phyloP scores from a whole-genome alignment of 2,797 vertebrate species.

The Eremophila alpestris region DNA sequence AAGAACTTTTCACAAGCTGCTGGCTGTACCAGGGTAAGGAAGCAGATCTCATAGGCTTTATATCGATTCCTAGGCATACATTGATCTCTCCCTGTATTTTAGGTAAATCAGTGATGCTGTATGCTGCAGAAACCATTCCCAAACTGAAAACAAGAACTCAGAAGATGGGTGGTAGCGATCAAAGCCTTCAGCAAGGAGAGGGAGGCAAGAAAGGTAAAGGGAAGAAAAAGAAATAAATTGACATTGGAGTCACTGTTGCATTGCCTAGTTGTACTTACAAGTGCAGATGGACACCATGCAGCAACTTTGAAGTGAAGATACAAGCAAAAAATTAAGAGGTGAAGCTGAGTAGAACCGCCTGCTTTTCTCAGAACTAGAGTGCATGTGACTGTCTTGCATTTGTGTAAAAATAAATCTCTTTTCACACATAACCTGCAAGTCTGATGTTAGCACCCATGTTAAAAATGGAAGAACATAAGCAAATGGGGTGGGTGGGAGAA shows the following conservation, averaged over 20 bases:
- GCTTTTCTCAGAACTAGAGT: slow-evolving; percentile 39
- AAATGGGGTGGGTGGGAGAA: neutral
- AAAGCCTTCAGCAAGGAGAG: slow-evolving; percentile 88
- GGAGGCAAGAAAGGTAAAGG: slow-evolving; percentile 96
- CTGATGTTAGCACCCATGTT: neutral
- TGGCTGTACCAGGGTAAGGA: neutral
- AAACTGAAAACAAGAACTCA: slow-evolving; percentile 95
- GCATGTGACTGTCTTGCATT: slow-evolving; percentile 27
- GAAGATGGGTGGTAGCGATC: slow-evolving; percentile 87
- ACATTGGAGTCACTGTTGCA: neutral
- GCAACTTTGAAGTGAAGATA: neutral
- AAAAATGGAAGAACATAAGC: neutral
- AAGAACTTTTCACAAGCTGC: neutral
- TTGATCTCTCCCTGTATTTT: slow-evolving; percentile 18
- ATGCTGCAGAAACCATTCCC: slow-evolving; percentile 94
- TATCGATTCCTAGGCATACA: neutral
- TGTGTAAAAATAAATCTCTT: slow-evolving; percentile 16
- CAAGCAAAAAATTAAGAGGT: neutral
- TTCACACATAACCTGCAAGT: neutral
- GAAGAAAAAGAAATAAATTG: slow-evolving; percentile 89
- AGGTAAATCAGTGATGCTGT: slow-evolving; percentile 94
- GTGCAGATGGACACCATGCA: neutral
- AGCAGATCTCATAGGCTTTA: neutral
- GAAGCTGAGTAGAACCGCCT: neutral
- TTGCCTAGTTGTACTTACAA: neutral